Evolutionary conservation across 2,113 vertebrate genomes (phyloP).

Genomic region (Eurypyga helias): DNA sequence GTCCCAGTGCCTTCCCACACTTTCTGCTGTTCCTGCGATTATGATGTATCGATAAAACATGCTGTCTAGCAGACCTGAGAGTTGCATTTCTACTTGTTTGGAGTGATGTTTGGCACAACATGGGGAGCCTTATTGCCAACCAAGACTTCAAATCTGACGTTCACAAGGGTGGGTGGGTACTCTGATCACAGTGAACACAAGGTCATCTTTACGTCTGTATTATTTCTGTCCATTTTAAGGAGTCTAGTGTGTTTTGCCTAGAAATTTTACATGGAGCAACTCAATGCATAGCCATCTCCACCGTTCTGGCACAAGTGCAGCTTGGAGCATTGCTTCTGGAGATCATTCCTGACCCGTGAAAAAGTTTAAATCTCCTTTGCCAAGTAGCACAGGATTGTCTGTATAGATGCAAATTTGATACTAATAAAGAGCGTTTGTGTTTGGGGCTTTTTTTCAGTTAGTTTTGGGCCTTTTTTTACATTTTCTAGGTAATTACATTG

Average conservation of each 20-base stretch:
- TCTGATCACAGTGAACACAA: neutral
- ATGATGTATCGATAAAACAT: neutral
- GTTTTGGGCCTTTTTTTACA: neutral
- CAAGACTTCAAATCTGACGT: neutral
- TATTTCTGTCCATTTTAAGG: neutral
- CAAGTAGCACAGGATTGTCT: neutral
- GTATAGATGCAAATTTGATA: neutral
- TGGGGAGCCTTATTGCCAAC: neutral
- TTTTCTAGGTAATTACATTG: neutral
- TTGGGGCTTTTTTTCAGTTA: neutral
- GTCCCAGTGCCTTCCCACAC: too few species aligned
- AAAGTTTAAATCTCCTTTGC: neutral
- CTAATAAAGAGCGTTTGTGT: neutral
- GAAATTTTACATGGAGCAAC: neutral
- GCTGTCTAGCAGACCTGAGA: neutral
- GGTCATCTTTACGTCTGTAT: neutral
- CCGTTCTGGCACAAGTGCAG: neutral
- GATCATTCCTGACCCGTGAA: neutral
- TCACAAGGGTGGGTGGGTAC: neutral
- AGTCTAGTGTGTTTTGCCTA: neutral
- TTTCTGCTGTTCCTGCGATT: neutral
- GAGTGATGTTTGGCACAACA: too few species aligned
- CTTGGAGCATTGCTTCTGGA: neutral
- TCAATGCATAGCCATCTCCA: neutral
- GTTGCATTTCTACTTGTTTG: neutral